These are phyloP conservation scores for Gasterosteus aculeatus DNA, from an alignment of 2,113 vertebrate species.

Conservation along the genomic window DNA sequence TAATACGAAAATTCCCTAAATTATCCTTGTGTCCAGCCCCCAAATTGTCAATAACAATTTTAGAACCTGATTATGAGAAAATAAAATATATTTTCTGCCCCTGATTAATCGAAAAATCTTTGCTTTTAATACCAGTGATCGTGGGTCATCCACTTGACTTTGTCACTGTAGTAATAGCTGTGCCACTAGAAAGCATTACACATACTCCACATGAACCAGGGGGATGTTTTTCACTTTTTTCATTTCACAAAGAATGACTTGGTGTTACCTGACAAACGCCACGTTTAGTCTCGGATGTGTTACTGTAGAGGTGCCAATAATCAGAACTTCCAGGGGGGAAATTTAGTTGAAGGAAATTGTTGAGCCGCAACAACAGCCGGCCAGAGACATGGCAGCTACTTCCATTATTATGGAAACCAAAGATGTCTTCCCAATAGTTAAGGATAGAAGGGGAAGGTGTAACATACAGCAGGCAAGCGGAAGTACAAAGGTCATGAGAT, in stretches of 20 bases:
- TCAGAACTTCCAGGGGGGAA: neutral
- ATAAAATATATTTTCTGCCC: neutral
- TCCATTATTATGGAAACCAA: slow-evolving; percentile 8
- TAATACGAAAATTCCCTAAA: neutral
- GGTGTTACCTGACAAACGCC: too few species aligned
- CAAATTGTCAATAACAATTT: neutral
- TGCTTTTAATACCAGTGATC: neutral
- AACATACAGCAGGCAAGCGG: slow-evolving; percentile 4
- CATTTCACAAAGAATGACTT: neutral
- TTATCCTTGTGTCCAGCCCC: neutral
- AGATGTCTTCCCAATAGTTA: neutral
- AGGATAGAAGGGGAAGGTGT: neutral
- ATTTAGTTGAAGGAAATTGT: neutral
- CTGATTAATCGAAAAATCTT: neutral
- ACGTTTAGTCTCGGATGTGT: neutral
- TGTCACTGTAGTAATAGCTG: neutral
- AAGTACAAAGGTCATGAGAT: slow-evolving; percentile 13
- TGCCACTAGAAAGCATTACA: neutral
- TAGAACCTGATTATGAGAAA: neutral
- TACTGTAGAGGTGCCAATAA: neutral
- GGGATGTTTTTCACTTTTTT: neutral
- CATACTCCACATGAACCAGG: neutral
- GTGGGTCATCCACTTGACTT: neutral
- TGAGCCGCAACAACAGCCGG: neutral
- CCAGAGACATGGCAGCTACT: slow-evolving; percentile 9